phyloP scores from a whole-genome alignment of 2,113 vertebrate species.

The Pao palembangensis region DNA sequence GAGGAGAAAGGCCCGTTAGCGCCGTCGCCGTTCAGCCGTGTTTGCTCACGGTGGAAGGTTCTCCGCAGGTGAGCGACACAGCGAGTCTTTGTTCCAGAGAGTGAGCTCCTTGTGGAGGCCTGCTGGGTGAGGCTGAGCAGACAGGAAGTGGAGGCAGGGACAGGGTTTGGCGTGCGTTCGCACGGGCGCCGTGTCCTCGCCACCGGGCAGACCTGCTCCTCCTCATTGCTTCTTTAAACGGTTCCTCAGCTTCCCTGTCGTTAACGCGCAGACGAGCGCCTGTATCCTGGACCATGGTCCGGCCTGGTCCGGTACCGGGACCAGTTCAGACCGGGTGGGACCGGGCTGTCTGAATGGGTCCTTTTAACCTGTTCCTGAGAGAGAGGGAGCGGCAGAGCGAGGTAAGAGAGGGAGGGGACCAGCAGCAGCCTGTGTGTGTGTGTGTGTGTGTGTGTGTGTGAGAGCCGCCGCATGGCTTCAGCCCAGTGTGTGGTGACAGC shows the following conservation, averaged over 20 bases:
- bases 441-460: slow-evolving; percentile 43
- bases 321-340: no score
- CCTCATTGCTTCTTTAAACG: no score
- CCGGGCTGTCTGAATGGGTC: no score
- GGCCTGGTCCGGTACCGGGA: no score
- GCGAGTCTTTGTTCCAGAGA: slow-evolving; percentile 64
- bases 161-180: slow-evolving; percentile 4
- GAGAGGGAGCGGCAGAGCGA: slow-evolving; percentile 17
- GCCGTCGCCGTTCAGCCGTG: slow-evolving; percentile 1
- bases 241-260: no score
- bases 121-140: slow-evolving; percentile 46
- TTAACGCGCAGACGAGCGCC: no score
- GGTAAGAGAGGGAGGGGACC: slow-evolving; percentile 36
- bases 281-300: no score
- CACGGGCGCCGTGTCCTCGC: not conserved
- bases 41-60: slow-evolving; percentile 12
- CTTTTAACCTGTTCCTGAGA: not conserved
- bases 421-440: slow-evolving; percentile 46
- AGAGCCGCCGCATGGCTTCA: slow-evolving; percentile 56
- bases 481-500: slow-evolving; percentile 40
- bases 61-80: slow-evolving; percentile 55
- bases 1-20: slow-evolving; percentile 5
- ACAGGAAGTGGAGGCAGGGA: slow-evolving; percentile 16
- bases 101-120: slow-evolving; percentile 69
- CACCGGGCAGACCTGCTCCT: not conserved